Percentiles rank a stretch among this genome's conserved stretches.
phyloP scores from a whole-genome alignment of 35 echinoderm and acorn worm species.

The Heliocidaris erythrogramma region DNA sequence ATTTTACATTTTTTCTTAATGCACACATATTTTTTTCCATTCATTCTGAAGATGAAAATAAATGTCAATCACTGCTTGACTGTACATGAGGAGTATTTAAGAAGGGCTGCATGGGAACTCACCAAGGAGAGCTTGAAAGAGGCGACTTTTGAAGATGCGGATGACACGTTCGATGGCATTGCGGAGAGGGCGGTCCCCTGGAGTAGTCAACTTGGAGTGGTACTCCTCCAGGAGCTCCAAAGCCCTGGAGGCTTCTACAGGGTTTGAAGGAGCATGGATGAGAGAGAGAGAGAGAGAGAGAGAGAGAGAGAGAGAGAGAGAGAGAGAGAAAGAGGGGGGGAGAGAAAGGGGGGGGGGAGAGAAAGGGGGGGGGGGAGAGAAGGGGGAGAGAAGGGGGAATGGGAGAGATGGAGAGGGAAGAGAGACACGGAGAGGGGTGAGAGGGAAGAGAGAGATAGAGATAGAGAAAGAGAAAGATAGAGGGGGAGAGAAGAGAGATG shows the following conservation, averaged over 20 bases:
- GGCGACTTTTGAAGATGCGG: constrained; percentile 96
- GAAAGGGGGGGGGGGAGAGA: not conserved
- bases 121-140: constrained; percentile 96
- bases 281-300: not conserved
- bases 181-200: constrained; percentile 89
- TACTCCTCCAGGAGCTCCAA: constrained; percentile 97
- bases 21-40: not conserved
- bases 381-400: no score
- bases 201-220: constrained; percentile 85
- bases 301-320: not conserved
- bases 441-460: no score
- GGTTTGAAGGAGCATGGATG: not conserved
- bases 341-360: not conserved
- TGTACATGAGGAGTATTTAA: not conserved
- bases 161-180: constrained; percentile 98
- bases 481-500: no score
- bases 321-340: not conserved
- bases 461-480: no score
- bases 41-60: not conserved
- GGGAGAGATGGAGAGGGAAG: no score
- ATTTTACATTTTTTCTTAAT: no score
- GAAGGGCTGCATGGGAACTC: constrained; percentile 7
- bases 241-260: constrained; percentile 92
- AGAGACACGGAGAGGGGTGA: no score
- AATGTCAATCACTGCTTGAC: not conserved